These are phyloP conservation scores for Coreoperca whiteheadi DNA, from an alignment of 2,113 vertebrate genomes.

Conservation along the genomic window DNA sequence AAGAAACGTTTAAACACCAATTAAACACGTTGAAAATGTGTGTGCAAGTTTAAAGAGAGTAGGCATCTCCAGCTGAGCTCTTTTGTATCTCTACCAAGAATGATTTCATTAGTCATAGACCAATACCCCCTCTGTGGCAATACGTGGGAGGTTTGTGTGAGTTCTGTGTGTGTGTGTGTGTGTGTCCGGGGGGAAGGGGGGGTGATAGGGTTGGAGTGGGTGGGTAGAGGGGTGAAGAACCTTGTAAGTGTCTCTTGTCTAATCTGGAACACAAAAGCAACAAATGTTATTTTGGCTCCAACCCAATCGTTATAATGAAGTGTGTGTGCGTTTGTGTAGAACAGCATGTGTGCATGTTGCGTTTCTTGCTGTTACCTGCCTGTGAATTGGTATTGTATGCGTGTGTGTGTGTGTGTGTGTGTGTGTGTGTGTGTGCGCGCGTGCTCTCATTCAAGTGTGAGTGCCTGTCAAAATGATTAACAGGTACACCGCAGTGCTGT, in stretches of 20 bases:
- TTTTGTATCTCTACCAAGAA: constrained; percentile 38
- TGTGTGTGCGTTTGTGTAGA: background rate
- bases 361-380: background rate
- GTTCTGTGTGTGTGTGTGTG: background rate
- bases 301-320: constrained; percentile 30
- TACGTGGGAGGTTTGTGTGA: constrained; percentile 52
- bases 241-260: constrained; percentile 40
- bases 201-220: constrained; percentile 18
- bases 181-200: background rate
- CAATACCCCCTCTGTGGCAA: constrained; percentile 10
- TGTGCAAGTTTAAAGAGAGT: background rate
- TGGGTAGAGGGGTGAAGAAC: constrained; percentile 39
- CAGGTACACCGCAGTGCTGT: constrained; percentile 9
- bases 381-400: background rate
- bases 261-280: constrained; percentile 55
- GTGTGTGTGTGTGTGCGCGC: constrained; percentile 9
- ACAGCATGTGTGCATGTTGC: background rate
- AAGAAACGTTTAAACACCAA: constrained; percentile 16
- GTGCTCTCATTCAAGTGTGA: background rate
- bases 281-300: constrained; percentile 50
- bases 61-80: constrained; percentile 29
- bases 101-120: constrained; percentile 60
- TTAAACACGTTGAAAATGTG: constrained; percentile 1
- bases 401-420: constrained; percentile 9
- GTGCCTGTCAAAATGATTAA: constrained; percentile 49